Conservation (phyloP, 2,113 vertebrate genomes). For the Alligator mississippiensis region DNA sequence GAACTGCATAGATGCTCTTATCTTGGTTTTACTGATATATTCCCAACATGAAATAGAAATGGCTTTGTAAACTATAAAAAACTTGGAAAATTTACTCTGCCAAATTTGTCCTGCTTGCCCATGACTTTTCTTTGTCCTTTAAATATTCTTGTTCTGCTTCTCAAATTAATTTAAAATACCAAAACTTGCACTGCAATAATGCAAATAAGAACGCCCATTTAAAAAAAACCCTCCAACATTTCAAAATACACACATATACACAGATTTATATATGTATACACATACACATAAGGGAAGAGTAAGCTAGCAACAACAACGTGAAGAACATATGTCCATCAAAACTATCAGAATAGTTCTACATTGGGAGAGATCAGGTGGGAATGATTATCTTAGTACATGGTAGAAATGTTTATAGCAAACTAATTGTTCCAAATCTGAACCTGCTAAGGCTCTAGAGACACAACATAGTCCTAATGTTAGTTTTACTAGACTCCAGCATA, state of each 20-base stretch:
- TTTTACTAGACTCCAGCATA: neutral
- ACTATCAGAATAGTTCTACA: neutral
- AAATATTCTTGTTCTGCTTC: neutral
- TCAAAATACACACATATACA: neutral
- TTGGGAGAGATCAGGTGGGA: constrained; percentile 18
- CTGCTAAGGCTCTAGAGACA: neutral
- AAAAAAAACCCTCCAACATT: neutral
- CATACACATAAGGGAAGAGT: fast-evolving
- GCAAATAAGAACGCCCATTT: neutral
- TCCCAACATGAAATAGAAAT: neutral
- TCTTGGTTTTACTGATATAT: neutral
- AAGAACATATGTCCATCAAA: neutral
- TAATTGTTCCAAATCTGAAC: neutral
- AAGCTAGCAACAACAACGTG: neutral
- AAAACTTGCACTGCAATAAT: neutral
- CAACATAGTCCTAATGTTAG: neutral
- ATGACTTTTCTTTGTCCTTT: neutral
- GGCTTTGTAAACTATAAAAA: neutral
- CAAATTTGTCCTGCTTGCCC: neutral
- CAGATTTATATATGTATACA: too few species aligned
- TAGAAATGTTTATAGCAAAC: neutral
- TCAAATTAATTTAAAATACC: neutral
- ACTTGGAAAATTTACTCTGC: neutral
- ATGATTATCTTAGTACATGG: neutral
- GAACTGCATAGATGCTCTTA: neutral